Conservation (phyloP, 2,888 invertebrate genomes). For the Lissonota sp. region DNA sequence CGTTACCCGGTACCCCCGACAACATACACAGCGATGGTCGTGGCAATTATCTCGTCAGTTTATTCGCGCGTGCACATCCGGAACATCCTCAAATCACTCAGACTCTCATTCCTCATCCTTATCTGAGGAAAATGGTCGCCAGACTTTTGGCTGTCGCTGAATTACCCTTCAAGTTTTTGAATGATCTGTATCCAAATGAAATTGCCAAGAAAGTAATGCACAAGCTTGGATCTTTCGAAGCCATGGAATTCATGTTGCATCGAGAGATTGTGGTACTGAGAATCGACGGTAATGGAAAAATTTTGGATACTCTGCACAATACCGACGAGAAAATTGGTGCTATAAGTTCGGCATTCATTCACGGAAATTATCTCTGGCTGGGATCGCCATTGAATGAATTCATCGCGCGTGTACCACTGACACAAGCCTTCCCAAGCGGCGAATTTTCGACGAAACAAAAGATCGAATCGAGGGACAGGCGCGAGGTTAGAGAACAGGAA, state of each 20-base stretch:
- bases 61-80: conserved; percentile 86
- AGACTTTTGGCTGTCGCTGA: conserved; percentile 87
- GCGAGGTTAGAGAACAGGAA: conserved; percentile 30
- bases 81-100: conserved; percentile 86
- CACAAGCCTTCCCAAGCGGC: conserved; percentile 80
- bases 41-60: conserved; percentile 88
- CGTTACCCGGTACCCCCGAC: conserved; percentile 90
- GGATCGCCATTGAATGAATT: conserved; percentile 89
- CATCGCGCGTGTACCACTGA: conserved; percentile 87
- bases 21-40: conserved; percentile 86
- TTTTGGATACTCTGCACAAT: conserved; percentile 88
- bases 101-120: conserved; percentile 87
- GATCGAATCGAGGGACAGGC: neutral
- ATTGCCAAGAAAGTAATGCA: conserved; percentile 87
- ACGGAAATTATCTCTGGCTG: conserved; percentile 87
- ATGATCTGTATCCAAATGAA: conserved; percentile 88
- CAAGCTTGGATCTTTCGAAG: conserved; percentile 77
- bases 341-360: conserved; percentile 89
- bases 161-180: conserved; percentile 87
- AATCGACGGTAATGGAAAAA: conserved; percentile 89
- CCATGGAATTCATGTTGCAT: conserved; percentile 34
- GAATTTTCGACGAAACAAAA: conserved; percentile 50
- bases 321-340: conserved; percentile 85
- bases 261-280: conserved; percentile 83
- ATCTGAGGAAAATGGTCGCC: conserved; percentile 87